phyloP scores from a whole-genome alignment of 2,797 vertebrate genomes.

The Myripristis murdjan region DNA sequence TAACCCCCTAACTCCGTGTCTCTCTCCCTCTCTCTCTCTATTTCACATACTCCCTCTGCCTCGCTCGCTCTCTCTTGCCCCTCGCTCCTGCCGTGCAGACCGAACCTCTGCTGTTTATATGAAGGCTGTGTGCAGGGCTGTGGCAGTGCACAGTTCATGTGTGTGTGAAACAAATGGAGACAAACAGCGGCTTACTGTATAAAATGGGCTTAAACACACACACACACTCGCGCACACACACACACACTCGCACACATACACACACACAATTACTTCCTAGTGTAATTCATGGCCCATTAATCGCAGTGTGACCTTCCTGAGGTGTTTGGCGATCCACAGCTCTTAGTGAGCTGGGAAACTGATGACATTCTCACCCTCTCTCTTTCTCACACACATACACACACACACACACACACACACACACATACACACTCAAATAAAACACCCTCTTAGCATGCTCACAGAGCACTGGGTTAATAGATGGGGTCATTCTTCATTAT shows the following conservation, averaged over 20 bases:
- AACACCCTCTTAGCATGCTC: slow-evolving; percentile 2
- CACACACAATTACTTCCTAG: slow-evolving; percentile 1
- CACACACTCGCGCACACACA: neutral
- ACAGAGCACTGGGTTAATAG: slow-evolving; percentile 24
- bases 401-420: slow-evolving; percentile 13
- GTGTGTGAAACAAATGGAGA: neutral
- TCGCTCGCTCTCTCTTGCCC: no score
- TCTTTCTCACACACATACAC: slow-evolving; percentile 8
- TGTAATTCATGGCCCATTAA: slow-evolving; percentile 55
- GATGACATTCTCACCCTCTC: slow-evolving; percentile 35
- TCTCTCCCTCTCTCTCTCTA: no score
- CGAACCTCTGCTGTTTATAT: no score
- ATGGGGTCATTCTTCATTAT: slow-evolving; percentile 23
- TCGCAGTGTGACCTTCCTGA: slow-evolving; percentile 50
- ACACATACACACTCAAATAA: neutral
- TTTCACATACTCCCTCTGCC: no score
- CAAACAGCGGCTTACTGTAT: neutral
- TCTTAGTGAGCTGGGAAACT: slow-evolving; percentile 37
- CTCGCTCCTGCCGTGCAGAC: no score
- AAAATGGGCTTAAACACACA: neutral
- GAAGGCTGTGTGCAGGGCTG: no score
- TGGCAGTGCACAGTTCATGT: neutral
- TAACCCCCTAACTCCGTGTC: no score
- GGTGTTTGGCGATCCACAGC: slow-evolving; percentile 42
- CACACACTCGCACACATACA: slow-evolving; percentile 12